Conservation (phyloP, 2,797 vertebrate species). For the Gila robusta region DNA sequence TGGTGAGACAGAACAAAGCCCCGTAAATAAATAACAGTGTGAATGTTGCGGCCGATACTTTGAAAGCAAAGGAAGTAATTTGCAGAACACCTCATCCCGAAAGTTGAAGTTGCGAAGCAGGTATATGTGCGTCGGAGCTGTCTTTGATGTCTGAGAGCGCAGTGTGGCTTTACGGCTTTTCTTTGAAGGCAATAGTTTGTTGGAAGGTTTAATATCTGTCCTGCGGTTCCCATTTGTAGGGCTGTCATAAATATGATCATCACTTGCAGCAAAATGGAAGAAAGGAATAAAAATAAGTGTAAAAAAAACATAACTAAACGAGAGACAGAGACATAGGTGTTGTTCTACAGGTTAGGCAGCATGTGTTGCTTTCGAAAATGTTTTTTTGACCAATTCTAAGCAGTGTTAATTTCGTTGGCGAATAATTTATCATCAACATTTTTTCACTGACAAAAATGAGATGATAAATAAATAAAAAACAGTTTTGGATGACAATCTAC, state of each 20-base stretch:
- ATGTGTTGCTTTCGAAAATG: not conserved
- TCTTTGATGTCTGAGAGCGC: constrained; percentile 43
- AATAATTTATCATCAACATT: not conserved
- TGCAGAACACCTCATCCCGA: constrained; percentile 35
- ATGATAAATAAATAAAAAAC: not conserved
- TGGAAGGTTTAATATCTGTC: constrained; percentile 36
- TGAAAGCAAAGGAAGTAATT: constrained; percentile 51
- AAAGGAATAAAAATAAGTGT: not conserved
- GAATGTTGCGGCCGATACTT: constrained; percentile 39
- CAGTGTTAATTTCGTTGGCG: not conserved
- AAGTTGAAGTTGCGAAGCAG: not conserved
- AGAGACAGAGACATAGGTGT: not conserved
- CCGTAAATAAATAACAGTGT: constrained; percentile 48
- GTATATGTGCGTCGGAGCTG: not conserved
- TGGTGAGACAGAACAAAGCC: constrained; percentile 40
- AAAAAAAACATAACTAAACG: not conserved
- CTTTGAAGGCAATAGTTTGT: constrained; percentile 37
- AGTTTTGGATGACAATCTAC: not conserved
- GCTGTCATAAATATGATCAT: constrained; percentile 11
- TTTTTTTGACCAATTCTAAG: not conserved
- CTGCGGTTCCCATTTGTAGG: constrained; percentile 18
- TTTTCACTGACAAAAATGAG: not conserved
- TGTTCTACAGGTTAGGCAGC: not conserved
- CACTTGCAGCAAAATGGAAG: constrained; percentile 14
- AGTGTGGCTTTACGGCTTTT: constrained; percentile 1